phyloP scores from a whole-genome alignment of 2,113 vertebrate genomes.

The Prunella himalayana region DNA sequence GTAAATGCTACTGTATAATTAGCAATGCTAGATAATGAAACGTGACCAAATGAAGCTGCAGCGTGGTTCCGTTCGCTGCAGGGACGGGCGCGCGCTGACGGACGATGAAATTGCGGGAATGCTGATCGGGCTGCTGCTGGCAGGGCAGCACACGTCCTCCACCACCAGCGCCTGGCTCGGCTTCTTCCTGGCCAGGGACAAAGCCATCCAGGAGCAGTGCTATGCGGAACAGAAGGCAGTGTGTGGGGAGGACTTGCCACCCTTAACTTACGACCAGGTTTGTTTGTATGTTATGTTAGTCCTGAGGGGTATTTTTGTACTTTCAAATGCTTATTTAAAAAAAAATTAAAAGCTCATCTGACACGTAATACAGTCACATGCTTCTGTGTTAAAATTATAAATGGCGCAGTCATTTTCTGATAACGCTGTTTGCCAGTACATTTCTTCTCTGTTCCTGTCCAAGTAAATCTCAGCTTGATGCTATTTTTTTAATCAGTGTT shows the following conservation, averaged over 20 bases:
- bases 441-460: neutral
- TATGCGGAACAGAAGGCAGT: conserved; percentile 85
- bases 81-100: conserved; percentile 80
- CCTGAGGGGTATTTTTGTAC: neutral
- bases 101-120: conserved; percentile 88
- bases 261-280: conserved; percentile 87
- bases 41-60: neutral
- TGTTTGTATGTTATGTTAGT: neutral
- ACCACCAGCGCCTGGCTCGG: conserved; percentile 96
- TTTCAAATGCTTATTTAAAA: neutral
- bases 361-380: neutral
- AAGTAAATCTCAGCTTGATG: neutral
- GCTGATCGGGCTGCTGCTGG: conserved; percentile 92
- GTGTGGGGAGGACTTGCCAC: conserved; percentile 83
- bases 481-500: neutral
- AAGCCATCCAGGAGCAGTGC: conserved; percentile 83
- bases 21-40: neutral
- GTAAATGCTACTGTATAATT: neutral
- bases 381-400: neutral
- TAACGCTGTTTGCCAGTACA: fast-evolving
- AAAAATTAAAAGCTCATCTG: neutral
- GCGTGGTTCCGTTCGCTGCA: neutral
- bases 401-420: neutral
- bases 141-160: conserved; percentile 95
- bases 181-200: conserved; percentile 90